A percentile compares a stretch with the other conserved stretches of the same genome.
phyloP scores from a whole-genome alignment of 2,888 invertebrate genomes.

The Cheilosia impressa region DNA sequence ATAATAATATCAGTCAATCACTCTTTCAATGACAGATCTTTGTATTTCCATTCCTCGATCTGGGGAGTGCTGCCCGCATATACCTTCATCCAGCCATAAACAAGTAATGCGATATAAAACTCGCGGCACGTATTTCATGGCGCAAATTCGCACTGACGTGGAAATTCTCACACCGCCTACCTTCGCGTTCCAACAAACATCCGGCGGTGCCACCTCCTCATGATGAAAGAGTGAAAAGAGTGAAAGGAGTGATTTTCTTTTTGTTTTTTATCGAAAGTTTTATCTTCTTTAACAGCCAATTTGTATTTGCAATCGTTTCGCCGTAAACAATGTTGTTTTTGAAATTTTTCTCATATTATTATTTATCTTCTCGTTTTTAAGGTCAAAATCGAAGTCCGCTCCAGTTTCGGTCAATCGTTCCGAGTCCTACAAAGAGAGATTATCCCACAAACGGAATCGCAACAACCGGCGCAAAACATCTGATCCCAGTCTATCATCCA shows the following conservation, averaged over 20 bases:
- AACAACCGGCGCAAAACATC: conserved; percentile 90
- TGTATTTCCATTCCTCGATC: too few species aligned
- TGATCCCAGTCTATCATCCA: conserved; percentile 90
- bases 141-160: too few species aligned
- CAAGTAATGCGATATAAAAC: too few species aligned
- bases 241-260: not conserved
- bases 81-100: too few species aligned
- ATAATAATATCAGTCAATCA: too few species aligned
- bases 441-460: conserved; percentile 87
- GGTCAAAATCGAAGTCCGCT: conserved; percentile 81
- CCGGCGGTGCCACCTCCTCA: not conserved
- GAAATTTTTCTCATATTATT: conserved; percentile 1
- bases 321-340: conserved; percentile 17
- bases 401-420: conserved; percentile 86
- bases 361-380: conserved; percentile 34
- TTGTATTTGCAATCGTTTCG: conserved; percentile 1
- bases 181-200: not conserved
- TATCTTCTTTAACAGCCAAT: conserved; percentile 14
- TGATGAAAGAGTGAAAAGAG: not conserved
- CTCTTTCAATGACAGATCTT: too few species aligned
- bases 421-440: conserved; percentile 89
- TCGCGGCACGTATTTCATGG: too few species aligned
- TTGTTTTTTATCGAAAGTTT: not conserved
- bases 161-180: too few species aligned
- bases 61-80: too few species aligned